Evolutionary conservation across 2,797 vertebrate species (phyloP).

Genomic region (Acridotheres tristis): DNA sequence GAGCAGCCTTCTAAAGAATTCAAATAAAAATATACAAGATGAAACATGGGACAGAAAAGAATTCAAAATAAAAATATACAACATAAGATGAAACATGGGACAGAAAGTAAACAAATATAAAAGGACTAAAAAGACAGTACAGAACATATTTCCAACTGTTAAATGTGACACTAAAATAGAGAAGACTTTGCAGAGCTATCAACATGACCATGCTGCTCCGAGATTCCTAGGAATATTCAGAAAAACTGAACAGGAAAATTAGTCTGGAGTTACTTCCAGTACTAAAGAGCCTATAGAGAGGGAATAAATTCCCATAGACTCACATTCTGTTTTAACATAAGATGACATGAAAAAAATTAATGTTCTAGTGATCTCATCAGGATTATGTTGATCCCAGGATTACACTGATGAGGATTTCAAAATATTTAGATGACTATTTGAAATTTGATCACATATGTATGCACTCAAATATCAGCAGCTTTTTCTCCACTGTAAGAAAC

Average conservation of each 20-base stretch:
- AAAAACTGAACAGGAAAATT: neutral
- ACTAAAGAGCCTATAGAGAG: neutral
- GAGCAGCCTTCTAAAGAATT: neutral
- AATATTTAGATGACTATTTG: neutral
- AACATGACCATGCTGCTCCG: neutral
- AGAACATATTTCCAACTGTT: neutral
- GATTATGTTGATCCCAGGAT: neutral
- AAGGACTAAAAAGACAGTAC: neutral
- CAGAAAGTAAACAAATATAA: neutral
- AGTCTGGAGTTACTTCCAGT: neutral
- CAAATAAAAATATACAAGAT: neutral
- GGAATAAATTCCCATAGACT: neutral
- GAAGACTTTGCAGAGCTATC: neutral
- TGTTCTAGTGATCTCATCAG: neutral
- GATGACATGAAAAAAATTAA: neutral
- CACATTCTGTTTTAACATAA: neutral
- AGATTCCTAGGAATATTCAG: neutral
- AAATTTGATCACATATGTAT: neutral
- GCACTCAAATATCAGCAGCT: neutral
- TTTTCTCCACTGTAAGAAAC: neutral
- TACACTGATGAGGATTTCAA: neutral
- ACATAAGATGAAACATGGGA: neutral
- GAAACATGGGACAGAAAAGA: neutral
- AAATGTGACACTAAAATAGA: neutral
- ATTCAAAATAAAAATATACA: neutral